Evolutionary conservation across 1,140 invertebrate species (phyloP).

Genomic region (Anoplolepis gracilipes): DNA sequence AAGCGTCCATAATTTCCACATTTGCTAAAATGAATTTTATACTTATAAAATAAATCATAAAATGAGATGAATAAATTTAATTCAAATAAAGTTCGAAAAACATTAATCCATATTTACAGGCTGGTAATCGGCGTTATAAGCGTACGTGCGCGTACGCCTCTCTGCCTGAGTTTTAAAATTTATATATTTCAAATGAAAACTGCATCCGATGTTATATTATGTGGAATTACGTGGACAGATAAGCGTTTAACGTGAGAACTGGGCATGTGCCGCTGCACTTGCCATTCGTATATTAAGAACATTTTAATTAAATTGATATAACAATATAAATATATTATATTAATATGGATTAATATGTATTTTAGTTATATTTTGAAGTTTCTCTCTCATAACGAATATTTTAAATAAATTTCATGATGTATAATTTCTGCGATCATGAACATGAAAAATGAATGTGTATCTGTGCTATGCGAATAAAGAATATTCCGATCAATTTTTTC

Average conservation of each 20-base stretch:
- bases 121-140: slow-evolving; percentile 3
- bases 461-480: background rate
- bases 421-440: slow-evolving; percentile 29
- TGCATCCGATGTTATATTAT: slow-evolving; percentile 31
- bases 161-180: slow-evolving; percentile 29
- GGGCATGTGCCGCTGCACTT: slow-evolving; percentile 24
- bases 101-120: slow-evolving; percentile 29
- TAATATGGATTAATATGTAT: slow-evolving; percentile 31
- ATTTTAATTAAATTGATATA: slow-evolving; percentile 27
- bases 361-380: slow-evolving; percentile 25
- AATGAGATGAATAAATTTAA: slow-evolving; percentile 36
- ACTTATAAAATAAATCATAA: slow-evolving; percentile 36
- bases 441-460: background rate
- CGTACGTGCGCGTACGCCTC: background rate
- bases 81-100: slow-evolving; percentile 45
- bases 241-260: slow-evolving; percentile 47
- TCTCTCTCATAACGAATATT: background rate
- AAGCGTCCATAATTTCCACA: slow-evolving; percentile 15
- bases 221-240: slow-evolving; percentile 30
- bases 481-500: slow-evolving; percentile 25
- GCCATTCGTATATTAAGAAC: slow-evolving; percentile 25
- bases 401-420: slow-evolving; percentile 29
- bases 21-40: slow-evolving; percentile 8
- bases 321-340: slow-evolving; percentile 10
- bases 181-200: slow-evolving; percentile 50